These are phyloP conservation scores for Calosoma granatense DNA, from an alignment of 1,140 invertebrate genomes.

Conservation along the genomic window DNA sequence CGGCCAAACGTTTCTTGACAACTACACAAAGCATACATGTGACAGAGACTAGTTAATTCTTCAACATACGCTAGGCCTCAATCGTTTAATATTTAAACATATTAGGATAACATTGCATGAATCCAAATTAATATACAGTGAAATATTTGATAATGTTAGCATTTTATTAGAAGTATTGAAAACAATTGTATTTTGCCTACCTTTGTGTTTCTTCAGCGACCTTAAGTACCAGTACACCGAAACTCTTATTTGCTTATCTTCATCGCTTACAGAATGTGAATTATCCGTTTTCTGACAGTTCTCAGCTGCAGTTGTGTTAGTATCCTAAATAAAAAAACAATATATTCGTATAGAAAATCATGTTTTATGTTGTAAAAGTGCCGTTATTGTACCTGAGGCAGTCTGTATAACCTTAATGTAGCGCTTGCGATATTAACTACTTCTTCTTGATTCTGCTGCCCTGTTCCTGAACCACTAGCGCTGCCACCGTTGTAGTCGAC, in stretches of 20 bases:
- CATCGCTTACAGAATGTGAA: slow-evolving; percentile 29
- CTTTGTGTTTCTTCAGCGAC: slow-evolving; percentile 43
- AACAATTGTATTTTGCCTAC: too few relatives aligned
- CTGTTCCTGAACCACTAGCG: not conserved
- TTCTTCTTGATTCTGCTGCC: slow-evolving; percentile 31
- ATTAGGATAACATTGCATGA: too few relatives aligned
- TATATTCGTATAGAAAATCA: too few relatives aligned
- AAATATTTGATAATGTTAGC: too few relatives aligned
- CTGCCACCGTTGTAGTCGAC: slow-evolving; percentile 27
- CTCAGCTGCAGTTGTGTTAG: slow-evolving; percentile 19
- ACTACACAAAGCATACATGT: slow-evolving; percentile 12
- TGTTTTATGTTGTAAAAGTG: not conserved
- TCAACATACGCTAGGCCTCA: too few relatives aligned
- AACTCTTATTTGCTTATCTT: slow-evolving; percentile 47
- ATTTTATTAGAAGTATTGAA: too few relatives aligned
- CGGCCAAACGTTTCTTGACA: slow-evolving; percentile 26
- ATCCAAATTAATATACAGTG: too few relatives aligned
- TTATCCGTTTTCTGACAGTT: slow-evolving; percentile 18
- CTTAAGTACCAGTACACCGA: slow-evolving; percentile 51
- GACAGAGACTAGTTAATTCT: too few relatives aligned
- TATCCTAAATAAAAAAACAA: slow-evolving; percentile 21
- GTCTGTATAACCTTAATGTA: slow-evolving; percentile 43
- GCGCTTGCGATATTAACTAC: slow-evolving; percentile 40
- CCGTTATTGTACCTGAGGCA: slow-evolving; percentile 28
- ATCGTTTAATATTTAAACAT: too few relatives aligned